phyloP scores from a whole-genome alignment of 2,888 invertebrate genomes.

The Drosophila colorata region DNA sequence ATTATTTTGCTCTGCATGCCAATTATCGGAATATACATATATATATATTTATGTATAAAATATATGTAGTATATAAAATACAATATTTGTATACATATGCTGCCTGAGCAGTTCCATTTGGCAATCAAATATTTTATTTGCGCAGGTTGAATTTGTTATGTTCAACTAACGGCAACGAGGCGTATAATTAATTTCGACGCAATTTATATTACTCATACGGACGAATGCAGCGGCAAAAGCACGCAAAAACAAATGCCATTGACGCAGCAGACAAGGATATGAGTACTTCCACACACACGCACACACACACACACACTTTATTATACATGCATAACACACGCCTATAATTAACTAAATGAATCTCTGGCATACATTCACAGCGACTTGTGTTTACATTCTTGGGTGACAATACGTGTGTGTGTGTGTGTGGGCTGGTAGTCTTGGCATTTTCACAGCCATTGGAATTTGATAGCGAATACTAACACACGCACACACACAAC shows the following conservation, averaged over 20 bases:
- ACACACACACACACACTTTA: constrained; percentile 3
- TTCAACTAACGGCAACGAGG: constrained; percentile 45
- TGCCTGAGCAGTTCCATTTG: constrained; percentile 4
- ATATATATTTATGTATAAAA: background rate
- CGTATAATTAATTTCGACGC: constrained; percentile 74
- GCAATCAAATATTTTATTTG: constrained; percentile 9
- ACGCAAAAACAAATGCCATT: constrained; percentile 33
- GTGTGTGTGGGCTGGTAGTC: background rate
- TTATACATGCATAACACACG: background rate
- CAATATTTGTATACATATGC: background rate
- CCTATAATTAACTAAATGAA: constrained; percentile 52
- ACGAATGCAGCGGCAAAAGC: background rate
- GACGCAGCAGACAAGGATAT: constrained; percentile 25
- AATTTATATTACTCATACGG: constrained; percentile 67
- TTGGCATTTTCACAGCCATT: background rate
- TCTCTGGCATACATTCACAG: constrained; percentile 27
- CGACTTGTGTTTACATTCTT: constrained; percentile 18
- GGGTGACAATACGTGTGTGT: background rate
- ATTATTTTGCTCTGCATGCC: constrained; percentile 4
- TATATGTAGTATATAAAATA: no score
- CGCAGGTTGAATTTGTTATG: constrained; percentile 26
- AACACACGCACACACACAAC: constrained; percentile 1
- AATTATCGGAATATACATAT: background rate
- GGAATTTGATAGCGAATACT: constrained; percentile 10
- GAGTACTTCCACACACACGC: constrained; percentile 7